Evolutionary conservation across 2,888 invertebrate species (phyloP).

Genomic region (Cyaniris semiargus): DNA sequence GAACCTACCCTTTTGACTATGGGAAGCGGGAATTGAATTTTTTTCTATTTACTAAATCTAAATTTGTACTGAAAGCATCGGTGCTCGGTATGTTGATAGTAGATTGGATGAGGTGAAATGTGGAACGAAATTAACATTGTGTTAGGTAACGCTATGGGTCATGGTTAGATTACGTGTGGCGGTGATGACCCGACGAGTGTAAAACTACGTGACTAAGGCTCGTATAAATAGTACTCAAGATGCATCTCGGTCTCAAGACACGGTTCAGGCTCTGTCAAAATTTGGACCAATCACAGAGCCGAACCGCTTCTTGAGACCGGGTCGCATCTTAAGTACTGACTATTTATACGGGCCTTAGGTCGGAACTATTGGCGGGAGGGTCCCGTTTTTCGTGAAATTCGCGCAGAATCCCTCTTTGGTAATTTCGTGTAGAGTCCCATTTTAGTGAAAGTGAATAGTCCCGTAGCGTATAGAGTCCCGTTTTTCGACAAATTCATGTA

Average conservation of each 20-base stretch:
- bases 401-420: neutral
- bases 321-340: too few relatives aligned
- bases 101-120: conserved; percentile 21
- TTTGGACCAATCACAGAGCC: too few relatives aligned
- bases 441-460: neutral
- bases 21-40: neutral
- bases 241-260: too few relatives aligned
- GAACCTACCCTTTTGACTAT: too few relatives aligned
- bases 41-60: neutral
- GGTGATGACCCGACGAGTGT: neutral
- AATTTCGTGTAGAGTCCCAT: neutral
- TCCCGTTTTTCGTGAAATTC: neutral
- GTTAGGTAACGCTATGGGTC: conserved; percentile 26
- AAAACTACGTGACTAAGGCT: conserved; percentile 15
- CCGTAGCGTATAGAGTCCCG: neutral
- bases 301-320: too few relatives aligned
- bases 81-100: neutral
- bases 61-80: neutral
- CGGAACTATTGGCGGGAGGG: neutral
- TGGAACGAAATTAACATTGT: conserved; percentile 28
- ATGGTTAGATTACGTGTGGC: conserved; percentile 16
- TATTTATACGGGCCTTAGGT: too few relatives aligned
- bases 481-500: neutral
- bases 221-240: too few relatives aligned
- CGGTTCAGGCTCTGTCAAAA: too few relatives aligned